Conservation (phyloP, 2,888 invertebrate species). For the Melanophora roralis region DNA sequence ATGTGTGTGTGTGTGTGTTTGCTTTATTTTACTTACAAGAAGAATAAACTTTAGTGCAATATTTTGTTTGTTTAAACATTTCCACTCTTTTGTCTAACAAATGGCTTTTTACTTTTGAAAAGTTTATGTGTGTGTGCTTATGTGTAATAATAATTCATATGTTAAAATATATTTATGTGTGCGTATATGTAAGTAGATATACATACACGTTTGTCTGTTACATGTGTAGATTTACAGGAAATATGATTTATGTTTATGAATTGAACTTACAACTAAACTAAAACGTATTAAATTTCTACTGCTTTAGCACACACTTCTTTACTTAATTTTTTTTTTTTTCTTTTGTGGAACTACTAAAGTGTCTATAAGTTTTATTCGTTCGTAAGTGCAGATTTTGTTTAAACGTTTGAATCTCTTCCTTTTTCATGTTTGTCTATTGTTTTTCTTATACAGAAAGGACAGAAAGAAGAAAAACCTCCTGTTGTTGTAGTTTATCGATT, state of each 20-base stretch:
- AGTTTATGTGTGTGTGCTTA: not conserved
- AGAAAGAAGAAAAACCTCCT: constrained; percentile 18
- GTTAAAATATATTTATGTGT: not conserved
- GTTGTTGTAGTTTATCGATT: constrained; percentile 61
- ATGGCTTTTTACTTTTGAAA: constrained; percentile 7
- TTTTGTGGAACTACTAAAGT: constrained; percentile 40
- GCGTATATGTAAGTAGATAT: not conserved
- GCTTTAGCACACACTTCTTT: not conserved
- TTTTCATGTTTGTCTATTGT: constrained; percentile 49
- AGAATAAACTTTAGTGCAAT: constrained; percentile 64
- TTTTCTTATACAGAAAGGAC: constrained; percentile 41
- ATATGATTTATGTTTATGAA: constrained; percentile 64
- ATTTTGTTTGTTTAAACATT: constrained; percentile 28
- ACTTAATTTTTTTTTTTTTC: not conserved
- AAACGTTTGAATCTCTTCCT: constrained; percentile 20
- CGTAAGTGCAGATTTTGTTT: constrained; percentile 28
- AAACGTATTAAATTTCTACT: constrained; percentile 43
- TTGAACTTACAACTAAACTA: constrained; percentile 56
- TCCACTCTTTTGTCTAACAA: constrained; percentile 13
- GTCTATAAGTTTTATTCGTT: constrained; percentile 51
- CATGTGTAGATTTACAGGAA: constrained; percentile 57
- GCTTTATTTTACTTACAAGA: constrained; percentile 53
- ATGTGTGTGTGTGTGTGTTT: not conserved
- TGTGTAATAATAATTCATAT: not conserved
- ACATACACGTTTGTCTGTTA: constrained; percentile 24